Percentiles rank a stretch among this genome's conserved stretches.
Evolutionary conservation across 2,113 vertebrate species (phyloP).

Genomic region (Alectura lathami): DNA sequence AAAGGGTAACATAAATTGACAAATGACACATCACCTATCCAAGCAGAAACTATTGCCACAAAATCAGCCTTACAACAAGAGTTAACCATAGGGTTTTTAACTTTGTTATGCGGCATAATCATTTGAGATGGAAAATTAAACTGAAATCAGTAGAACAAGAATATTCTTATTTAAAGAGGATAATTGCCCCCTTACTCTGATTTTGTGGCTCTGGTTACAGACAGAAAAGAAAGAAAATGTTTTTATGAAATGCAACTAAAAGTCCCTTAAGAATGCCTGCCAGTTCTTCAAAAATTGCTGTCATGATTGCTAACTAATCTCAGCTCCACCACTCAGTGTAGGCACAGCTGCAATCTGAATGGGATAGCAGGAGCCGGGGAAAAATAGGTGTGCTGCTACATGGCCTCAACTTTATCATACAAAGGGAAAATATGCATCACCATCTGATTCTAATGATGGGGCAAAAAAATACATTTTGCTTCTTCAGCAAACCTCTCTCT

Average conservation of each 20-base stretch:
- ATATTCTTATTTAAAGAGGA: background rate
- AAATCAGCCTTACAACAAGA: background rate
- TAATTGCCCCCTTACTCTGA: background rate
- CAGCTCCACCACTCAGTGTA: background rate
- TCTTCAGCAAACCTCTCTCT: background rate
- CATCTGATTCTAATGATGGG: background rate
- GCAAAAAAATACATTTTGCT: background rate
- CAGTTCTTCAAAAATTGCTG: background rate
- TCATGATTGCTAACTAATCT: background rate
- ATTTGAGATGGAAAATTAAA: background rate
- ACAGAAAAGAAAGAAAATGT: background rate
- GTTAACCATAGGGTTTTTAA: background rate
- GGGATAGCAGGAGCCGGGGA: background rate
- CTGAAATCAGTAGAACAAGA: background rate
- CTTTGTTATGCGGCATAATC: background rate
- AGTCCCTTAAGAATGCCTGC: background rate
- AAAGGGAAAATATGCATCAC: background rate
- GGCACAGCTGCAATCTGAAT: background rate
- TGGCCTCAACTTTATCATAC: background rate
- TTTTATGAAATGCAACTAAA: background rate
- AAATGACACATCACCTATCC: background rate
- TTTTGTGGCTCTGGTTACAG: background rate
- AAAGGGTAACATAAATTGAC: background rate
- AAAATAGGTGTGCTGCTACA: background rate
- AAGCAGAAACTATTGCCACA: background rate